Evolutionary conservation across 2,888 invertebrate species (phyloP).

Genomic region (Parelbella ahira): DNA sequence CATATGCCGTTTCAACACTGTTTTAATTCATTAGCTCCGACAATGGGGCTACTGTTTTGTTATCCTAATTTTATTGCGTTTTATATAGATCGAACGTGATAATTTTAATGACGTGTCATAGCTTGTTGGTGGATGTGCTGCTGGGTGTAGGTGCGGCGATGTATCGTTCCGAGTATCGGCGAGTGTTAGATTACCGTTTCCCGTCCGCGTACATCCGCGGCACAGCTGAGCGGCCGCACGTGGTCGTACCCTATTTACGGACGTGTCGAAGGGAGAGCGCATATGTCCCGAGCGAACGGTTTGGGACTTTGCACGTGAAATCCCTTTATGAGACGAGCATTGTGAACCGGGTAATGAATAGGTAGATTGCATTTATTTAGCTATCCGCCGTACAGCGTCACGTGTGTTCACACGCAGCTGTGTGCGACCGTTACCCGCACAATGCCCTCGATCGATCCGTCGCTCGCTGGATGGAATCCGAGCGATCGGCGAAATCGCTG

Average conservation of each 20-base stretch:
- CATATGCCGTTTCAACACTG: constrained; percentile 71
- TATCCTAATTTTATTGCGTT: constrained; percentile 44
- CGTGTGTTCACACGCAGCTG: constrained; percentile 77
- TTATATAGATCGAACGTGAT: constrained; percentile 15
- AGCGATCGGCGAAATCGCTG: constrained; percentile 70
- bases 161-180: constrained; percentile 51
- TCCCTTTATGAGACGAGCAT: constrained; percentile 77
- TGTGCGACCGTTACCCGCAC: constrained; percentile 79
- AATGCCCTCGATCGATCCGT: constrained; percentile 78
- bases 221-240: constrained; percentile 79
- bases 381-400: constrained; percentile 73
- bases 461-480: constrained; percentile 68
- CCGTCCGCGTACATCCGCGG: constrained; percentile 76
- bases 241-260: constrained; percentile 80
- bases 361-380: constrained; percentile 78
- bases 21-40: constrained; percentile 73
- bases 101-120: constrained; percentile 7
- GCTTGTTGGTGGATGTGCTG: no score
- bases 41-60: constrained; percentile 56
- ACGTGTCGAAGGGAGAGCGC: constrained; percentile 75
- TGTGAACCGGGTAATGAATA: constrained; percentile 76
- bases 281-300: constrained; percentile 79
- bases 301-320: constrained; percentile 79
- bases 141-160: no score
- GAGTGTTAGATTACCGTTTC: constrained; percentile 76